phyloP scores from a whole-genome alignment of 92 coral and sea anemone genomes.

The Umimayanthus kanabou region DNA sequence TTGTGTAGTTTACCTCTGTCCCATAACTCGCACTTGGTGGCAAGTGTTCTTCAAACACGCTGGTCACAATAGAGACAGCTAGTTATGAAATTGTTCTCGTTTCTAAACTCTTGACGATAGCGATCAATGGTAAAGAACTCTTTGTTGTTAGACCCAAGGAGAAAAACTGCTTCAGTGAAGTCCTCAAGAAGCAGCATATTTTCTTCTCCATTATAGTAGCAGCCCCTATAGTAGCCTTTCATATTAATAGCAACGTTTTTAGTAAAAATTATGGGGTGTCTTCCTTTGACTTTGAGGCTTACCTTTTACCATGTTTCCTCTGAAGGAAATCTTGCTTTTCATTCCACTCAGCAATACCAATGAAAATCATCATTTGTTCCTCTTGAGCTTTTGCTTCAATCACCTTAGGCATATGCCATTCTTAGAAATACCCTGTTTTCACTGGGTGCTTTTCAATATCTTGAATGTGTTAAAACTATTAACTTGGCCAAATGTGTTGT shows the following conservation, averaged over 20 bases:
- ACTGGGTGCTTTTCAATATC: conserved; percentile 27
- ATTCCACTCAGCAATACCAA: conserved; percentile 45
- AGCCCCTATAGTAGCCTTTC: conserved; percentile 31
- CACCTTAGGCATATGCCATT: conserved; percentile 34
- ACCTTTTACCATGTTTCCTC: conserved; percentile 44
- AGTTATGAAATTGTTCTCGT: conserved; percentile 21
- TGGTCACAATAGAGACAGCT: no score
- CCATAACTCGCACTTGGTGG: no score
- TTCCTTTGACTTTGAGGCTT: conserved; percentile 29
- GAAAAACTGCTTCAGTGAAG: conserved; percentile 41
- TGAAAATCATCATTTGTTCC: conserved; percentile 44
- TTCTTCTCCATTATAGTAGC: conserved; percentile 38
- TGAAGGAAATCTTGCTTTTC: conserved; percentile 38
- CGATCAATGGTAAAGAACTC: conserved; percentile 37
- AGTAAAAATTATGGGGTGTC: conserved; percentile 32
- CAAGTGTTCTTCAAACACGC: no score
- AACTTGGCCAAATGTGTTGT: conserved; percentile 38
- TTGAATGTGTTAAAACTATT: conserved; percentile 38
- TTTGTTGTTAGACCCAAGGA: conserved; percentile 32
- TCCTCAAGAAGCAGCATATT: conserved; percentile 29
- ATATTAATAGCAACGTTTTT: conserved; percentile 19
- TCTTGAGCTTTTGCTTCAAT: conserved; percentile 36
- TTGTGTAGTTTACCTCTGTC: no score
- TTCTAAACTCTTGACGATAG: conserved; percentile 30
- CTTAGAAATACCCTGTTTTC: conserved; percentile 31